Conservation (phyloP, 2,888 invertebrate genomes). For the Rhaphigaster nebulosa region DNA sequence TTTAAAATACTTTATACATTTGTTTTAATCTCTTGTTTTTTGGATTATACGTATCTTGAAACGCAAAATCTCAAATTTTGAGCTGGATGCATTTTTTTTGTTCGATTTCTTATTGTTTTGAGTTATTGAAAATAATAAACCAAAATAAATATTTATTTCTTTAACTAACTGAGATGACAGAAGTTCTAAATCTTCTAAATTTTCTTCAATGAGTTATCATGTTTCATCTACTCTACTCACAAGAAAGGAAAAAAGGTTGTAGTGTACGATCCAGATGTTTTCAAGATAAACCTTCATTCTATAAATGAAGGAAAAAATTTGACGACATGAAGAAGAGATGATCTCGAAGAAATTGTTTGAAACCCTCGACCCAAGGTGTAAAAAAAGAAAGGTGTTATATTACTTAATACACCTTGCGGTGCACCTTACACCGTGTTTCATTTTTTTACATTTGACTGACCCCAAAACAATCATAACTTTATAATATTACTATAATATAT, state of each 20-base stretch:
- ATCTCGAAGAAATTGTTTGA: neutral
- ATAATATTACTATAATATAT: too few species aligned
- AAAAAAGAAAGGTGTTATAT: neutral
- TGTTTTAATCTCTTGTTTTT: too few species aligned
- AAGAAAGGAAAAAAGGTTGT: neutral
- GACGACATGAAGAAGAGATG: neutral
- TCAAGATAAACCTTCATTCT: neutral
- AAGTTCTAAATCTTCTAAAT: too few species aligned
- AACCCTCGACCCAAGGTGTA: neutral
- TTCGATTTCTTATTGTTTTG: too few species aligned
- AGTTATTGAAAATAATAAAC: too few species aligned
- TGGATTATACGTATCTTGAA: too few species aligned
- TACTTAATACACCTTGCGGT: neutral
- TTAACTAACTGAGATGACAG: too few species aligned
- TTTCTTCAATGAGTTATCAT: too few species aligned
- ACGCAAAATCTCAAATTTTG: too few species aligned
- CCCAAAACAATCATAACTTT: neutral
- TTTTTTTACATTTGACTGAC: neutral
- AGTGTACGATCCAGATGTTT: neutral
- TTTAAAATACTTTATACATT: too few species aligned
- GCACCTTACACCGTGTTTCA: neutral
- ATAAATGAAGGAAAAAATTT: neutral
- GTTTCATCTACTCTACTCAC: neutral
- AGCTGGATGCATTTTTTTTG: too few species aligned
- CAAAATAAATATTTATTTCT: too few species aligned